A percentile compares a stretch with the other conserved stretches of the same genome.
Conservation (phyloP, 2,113 vertebrate genomes). For the Butastur rufipennis region DNA sequence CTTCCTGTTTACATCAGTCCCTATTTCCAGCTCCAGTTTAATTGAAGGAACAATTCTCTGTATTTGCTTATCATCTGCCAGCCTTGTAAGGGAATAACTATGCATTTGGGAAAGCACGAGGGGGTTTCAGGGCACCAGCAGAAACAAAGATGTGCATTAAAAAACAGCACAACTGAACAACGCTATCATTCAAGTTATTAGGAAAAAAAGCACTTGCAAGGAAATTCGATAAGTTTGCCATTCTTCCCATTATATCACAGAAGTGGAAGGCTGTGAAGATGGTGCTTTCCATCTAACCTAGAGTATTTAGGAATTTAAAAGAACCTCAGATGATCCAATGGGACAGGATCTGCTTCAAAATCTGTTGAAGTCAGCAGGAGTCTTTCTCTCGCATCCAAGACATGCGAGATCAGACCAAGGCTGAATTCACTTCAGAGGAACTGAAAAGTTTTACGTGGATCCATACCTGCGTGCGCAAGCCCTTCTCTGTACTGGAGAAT, state of each 20-base stretch:
- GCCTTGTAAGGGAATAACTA: not conserved
- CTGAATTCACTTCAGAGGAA: not conserved
- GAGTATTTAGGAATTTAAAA: not conserved
- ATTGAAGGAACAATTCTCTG: not conserved
- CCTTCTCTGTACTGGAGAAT: rapidly evolving
- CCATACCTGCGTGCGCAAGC: rapidly evolving
- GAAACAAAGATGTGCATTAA: not conserved
- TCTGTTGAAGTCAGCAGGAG: not conserved
- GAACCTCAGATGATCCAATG: not conserved
- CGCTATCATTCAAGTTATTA: not conserved
- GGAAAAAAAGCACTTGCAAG: not conserved
- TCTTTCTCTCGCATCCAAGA: not conserved
- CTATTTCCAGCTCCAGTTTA: not conserved
- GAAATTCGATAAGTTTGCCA: not conserved
- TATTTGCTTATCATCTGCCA: not conserved
- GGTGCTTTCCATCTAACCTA: not conserved
- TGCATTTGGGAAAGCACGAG: not conserved
- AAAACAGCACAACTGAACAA: not conserved
- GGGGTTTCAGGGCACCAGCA: not conserved
- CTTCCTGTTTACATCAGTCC: not conserved
- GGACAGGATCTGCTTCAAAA: not conserved
- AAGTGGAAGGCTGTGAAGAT: not conserved
- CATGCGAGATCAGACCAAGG: not conserved
- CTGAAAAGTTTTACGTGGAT: not conserved
- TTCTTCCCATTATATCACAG: not conserved